Conservation (phyloP, 2,888 invertebrate genomes). For the Miltochrista miniata region DNA sequence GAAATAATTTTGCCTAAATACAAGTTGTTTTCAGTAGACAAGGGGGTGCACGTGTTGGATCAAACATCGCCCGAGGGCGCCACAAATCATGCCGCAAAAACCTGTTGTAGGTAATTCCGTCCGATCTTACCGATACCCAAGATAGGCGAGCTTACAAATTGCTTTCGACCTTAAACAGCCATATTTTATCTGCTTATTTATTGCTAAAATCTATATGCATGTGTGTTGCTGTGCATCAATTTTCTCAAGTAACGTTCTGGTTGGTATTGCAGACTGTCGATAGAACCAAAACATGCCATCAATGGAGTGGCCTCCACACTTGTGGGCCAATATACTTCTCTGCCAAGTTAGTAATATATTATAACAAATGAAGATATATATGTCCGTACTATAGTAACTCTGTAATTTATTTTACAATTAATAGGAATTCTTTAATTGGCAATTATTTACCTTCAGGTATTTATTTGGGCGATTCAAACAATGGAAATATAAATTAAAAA, state of each 20-base stretch:
- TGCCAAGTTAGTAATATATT: too few relatives aligned
- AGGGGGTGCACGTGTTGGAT: slow-evolving; percentile 71
- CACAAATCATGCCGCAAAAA: slow-evolving; percentile 80
- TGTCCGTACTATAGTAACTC: too few relatives aligned
- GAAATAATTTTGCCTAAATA: slow-evolving; percentile 71
- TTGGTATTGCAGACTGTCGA: background rate
- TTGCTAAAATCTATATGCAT: slow-evolving; percentile 58
- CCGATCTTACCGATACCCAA: slow-evolving; percentile 69
- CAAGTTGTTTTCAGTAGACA: slow-evolving; percentile 67
- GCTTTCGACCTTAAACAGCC: slow-evolving; percentile 73
- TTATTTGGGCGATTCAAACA: slow-evolving; percentile 21
- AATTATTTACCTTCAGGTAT: background rate
- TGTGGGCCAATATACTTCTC: too few relatives aligned
- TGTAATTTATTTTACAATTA: background rate
- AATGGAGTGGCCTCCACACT: too few relatives aligned
- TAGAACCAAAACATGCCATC: too few relatives aligned
- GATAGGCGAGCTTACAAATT: slow-evolving; percentile 76
- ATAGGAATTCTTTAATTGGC: background rate
- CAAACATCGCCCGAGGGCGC: slow-evolving; percentile 73
- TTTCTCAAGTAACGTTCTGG: background rate
- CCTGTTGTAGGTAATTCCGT: slow-evolving; percentile 78
- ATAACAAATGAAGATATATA: too few relatives aligned
- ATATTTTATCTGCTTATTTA: slow-evolving; percentile 78
- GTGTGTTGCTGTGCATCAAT: background rate
- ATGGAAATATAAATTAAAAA: slow-evolving; percentile 40